These are phyloP conservation scores for Teleiodes luculella DNA, from an alignment of 2,888 invertebrate genomes.

Conservation along the genomic window DNA sequence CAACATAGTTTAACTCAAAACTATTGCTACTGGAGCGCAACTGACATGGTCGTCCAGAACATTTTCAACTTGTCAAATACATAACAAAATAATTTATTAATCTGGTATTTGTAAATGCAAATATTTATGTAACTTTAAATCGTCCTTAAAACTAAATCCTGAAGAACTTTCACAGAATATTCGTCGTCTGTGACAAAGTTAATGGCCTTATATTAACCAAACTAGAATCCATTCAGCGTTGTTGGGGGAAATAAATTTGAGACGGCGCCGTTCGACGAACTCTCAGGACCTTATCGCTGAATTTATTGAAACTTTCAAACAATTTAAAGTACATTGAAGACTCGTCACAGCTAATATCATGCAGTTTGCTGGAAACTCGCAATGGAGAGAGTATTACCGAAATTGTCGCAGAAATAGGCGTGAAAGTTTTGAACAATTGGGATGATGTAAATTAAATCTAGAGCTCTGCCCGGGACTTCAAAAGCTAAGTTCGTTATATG, in stretches of 20 bases:
- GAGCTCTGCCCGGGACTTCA: constrained; percentile 32
- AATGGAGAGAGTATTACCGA: neutral
- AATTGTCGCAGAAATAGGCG: neutral
- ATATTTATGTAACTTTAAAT: no score
- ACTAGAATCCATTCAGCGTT: constrained; percentile 63
- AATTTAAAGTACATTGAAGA: neutral
- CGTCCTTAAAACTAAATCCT: no score
- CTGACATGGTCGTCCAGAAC: no score
- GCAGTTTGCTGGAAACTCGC: neutral
- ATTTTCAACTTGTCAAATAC: no score
- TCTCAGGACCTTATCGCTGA: constrained; percentile 23
- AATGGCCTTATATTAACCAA: constrained; percentile 43
- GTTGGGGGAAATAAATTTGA: constrained; percentile 69
- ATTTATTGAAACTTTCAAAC: neutral
- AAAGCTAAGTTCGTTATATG: neutral
- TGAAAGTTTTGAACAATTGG: constrained; percentile 61
- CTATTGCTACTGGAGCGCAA: no score
- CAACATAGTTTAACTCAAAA: no score
- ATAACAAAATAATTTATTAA: no score
- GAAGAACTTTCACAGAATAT: constrained; percentile 4
- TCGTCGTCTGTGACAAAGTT: constrained; percentile 13
- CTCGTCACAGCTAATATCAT: neutral
- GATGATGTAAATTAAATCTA: constrained; percentile 75
- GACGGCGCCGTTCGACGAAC: constrained; percentile 65
- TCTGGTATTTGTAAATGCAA: no score